Evolutionary conservation across 2,797 vertebrate genomes (phyloP).

Genomic region (Eleutherodactylus coqui): DNA sequence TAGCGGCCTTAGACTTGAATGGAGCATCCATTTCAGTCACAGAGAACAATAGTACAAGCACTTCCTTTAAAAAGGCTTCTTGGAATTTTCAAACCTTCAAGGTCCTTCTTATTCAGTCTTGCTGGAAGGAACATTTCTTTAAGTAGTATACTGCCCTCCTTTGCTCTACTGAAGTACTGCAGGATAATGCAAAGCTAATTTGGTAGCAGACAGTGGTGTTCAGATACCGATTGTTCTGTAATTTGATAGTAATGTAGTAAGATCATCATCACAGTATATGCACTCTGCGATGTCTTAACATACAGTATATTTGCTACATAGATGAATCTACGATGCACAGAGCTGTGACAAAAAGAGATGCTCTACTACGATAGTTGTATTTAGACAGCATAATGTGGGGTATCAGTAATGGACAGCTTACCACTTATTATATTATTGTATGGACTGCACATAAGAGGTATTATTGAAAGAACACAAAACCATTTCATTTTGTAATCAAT

Average conservation of each 20-base stretch:
- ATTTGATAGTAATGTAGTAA: background rate
- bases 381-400: too few species aligned
- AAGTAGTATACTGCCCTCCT: constrained; percentile 57
- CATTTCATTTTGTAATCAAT: background rate
- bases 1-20: constrained; percentile 34
- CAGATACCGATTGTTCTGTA: background rate
- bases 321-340: constrained; percentile 60
- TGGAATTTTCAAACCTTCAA: constrained; percentile 18
- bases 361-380: constrained; percentile 48
- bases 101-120: constrained; percentile 22
- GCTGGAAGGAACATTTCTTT: constrained; percentile 8
- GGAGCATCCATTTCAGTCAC: constrained; percentile 38
- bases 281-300: background rate
- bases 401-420: background rate
- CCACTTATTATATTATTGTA: background rate
- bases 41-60: constrained; percentile 47
- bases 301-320: constrained; percentile 20
- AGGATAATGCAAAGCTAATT: background rate
- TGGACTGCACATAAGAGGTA: background rate
- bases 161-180: constrained; percentile 55
- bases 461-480: background rate
- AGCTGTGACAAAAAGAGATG: constrained; percentile 75
- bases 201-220: background rate
- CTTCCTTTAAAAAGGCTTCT: constrained; percentile 8
- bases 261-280: background rate